Percentiles rank a stretch among this genome's conserved stretches.
Conservation (phyloP, 2,113 vertebrate genomes). For the Meleagris gallopavo region DNA sequence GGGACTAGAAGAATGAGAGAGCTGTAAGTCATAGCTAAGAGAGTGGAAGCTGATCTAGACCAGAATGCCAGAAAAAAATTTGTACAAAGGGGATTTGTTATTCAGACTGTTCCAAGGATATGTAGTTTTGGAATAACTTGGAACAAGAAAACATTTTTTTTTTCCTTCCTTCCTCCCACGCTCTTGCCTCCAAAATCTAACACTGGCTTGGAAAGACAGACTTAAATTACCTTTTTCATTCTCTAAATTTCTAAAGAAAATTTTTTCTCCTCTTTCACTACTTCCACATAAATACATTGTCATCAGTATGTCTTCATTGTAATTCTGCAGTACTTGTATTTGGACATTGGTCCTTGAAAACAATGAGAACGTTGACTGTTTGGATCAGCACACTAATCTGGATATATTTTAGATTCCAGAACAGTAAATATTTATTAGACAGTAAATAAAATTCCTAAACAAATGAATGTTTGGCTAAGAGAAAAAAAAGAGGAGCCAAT, state of each 20-base stretch:
- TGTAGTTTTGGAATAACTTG: background rate
- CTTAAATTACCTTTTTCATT: background rate
- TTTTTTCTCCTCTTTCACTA: background rate
- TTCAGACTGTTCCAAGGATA: background rate
- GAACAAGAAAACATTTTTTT: background rate
- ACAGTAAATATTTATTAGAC: background rate
- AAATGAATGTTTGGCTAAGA: background rate
- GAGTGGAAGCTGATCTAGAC: background rate
- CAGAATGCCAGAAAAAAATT: background rate
- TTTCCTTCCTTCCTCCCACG: background rate
- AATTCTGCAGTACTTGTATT: background rate
- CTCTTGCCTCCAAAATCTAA: background rate
- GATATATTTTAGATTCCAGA: background rate
- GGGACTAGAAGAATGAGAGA: background rate
- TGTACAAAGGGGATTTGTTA: background rate
- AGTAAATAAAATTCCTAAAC: background rate
- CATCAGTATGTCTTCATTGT: background rate
- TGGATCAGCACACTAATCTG: background rate
- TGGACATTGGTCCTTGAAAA: background rate
- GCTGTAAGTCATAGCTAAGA: background rate
- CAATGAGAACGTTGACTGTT: background rate
- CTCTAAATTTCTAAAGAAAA: background rate
- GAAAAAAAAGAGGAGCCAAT: background rate
- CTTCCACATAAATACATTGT: background rate
- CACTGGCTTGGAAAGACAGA: fast-evolving